These are phyloP conservation scores for Psilanteris sp. DNA, from an alignment of 1,140 invertebrate species.

Conservation along the genomic window DNA sequence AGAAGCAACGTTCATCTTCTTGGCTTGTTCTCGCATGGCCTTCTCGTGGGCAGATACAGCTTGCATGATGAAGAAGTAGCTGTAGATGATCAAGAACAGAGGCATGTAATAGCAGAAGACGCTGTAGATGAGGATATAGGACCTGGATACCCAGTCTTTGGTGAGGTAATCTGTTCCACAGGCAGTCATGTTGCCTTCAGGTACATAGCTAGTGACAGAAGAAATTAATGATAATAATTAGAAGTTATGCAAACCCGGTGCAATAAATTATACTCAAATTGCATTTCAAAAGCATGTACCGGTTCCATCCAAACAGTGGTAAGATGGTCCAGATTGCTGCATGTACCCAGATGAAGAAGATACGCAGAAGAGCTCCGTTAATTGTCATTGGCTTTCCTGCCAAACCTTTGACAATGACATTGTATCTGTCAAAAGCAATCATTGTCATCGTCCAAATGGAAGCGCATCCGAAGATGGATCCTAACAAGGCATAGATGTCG, in stretches of 20 bases:
- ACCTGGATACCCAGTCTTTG: slow-evolving; percentile 83
- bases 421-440: slow-evolving; percentile 91
- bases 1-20: slow-evolving; percentile 92
- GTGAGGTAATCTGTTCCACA: slow-evolving; percentile 92
- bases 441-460: slow-evolving; percentile 92
- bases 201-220: slow-evolving; percentile 91
- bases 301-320: slow-evolving; percentile 85
- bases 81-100: slow-evolving; percentile 86
- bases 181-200: slow-evolving; percentile 91
- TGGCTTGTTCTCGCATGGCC: slow-evolving; percentile 89
- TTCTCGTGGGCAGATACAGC: slow-evolving; percentile 90
- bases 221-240: too few relatives aligned
- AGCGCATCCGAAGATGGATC: slow-evolving; percentile 88
- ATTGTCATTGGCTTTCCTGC: slow-evolving; percentile 86
- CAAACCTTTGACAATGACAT: slow-evolving; percentile 91
- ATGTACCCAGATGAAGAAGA: slow-evolving; percentile 86
- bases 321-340: slow-evolving; percentile 85
- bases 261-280: too few relatives aligned
- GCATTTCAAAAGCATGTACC: too few relatives aligned
- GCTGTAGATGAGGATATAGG: slow-evolving; percentile 86
- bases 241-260: neutral
- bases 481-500: slow-evolving; percentile 88
- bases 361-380: slow-evolving; percentile 84
- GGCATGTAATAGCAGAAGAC: slow-evolving; percentile 87
- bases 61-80: slow-evolving; percentile 87